Evolutionary conservation across 2,113 vertebrate genomes (phyloP), one percentile per base, ranked within the genome.

Genomic region (Hystrix brachyura): DNA sequence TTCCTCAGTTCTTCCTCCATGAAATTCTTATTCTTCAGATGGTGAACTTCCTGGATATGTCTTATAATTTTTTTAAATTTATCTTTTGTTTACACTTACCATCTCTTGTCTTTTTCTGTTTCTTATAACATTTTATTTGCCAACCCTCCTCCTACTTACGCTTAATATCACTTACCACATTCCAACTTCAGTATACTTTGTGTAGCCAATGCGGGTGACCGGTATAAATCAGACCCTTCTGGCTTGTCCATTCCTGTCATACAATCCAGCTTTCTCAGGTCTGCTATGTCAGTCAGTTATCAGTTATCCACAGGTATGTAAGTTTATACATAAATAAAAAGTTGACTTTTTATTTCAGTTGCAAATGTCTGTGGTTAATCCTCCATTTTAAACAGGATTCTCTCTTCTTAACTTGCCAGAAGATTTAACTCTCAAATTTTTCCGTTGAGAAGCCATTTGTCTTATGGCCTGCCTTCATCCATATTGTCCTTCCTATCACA

Each of bases 41-140:
- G 17, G 17, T 71, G 1, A 0, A 67, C 10, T 25, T 94, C 19
- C 4, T 69, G 51, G 46, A 62, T 21, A 72, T 21, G 6, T 14
- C 32, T 17, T 79, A 51, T 1, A 29, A 17, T 72, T 59, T 51
- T 84, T 79, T 38, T 38, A 38, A 38, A 38, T 38, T 38, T 23
- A 57, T 64, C 48, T 48, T 84, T 74, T 90, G 48, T 74, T 38
- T 48, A 3, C 38, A 46, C 19, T 89, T 86, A 65, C 53, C 14
- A 5, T 59, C 2, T 62, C 13, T 83, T 72, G 21, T 79, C 78
- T 27, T 87, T 62, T n/a, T 94, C 62, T 62, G 15, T 80, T 89
- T 90, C 29, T 89, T 59, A 7, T 27, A 95, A 69, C 60, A 93
- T 83, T 94, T 59, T 85, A 12, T 55, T 87, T 87, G 19, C 74